Evolutionary conservation across 2,888 invertebrate genomes (phyloP).

Genomic region (Pyralis farinalis): DNA sequence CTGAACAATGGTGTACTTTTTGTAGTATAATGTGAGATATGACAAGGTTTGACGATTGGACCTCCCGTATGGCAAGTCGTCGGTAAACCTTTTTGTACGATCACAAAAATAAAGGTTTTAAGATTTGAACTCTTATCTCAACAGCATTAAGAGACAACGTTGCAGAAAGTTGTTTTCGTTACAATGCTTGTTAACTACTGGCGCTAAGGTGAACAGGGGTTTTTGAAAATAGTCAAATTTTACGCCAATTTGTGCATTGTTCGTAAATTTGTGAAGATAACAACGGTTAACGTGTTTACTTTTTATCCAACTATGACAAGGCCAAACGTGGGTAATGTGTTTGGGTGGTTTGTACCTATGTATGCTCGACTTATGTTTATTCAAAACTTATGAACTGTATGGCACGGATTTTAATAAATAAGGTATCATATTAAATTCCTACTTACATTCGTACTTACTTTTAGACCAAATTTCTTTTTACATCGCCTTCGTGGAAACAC

Average conservation of each 20-base stretch:
- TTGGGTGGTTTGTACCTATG: no score
- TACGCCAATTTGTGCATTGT: conserved; percentile 33
- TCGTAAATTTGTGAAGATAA: not conserved
- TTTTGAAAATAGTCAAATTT: conserved; percentile 37
- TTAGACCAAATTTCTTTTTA: no score
- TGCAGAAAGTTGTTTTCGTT: not conserved
- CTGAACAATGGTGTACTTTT: conserved; percentile 50
- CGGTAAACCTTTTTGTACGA: not conserved
- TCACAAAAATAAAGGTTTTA: not conserved
- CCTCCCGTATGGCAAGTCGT: conserved; percentile 44
- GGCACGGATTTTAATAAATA: no score
- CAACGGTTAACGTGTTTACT: not conserved
- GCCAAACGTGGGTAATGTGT: no score
- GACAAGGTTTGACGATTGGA: conserved; percentile 62
- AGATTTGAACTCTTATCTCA: not conserved
- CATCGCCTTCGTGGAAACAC: no score
- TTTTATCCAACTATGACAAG: no score
- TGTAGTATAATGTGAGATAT: conserved; percentile 46
- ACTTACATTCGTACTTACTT: no score
- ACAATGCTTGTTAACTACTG: conserved; percentile 26
- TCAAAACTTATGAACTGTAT: no score
- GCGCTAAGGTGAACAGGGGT: conserved; percentile 41
- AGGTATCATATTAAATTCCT: no score
- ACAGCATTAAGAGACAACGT: not conserved
- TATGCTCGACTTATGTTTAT: no score